phyloP scores from a whole-genome alignment of 2,113 vertebrate genomes.

The Epinephelus lanceolatus region DNA sequence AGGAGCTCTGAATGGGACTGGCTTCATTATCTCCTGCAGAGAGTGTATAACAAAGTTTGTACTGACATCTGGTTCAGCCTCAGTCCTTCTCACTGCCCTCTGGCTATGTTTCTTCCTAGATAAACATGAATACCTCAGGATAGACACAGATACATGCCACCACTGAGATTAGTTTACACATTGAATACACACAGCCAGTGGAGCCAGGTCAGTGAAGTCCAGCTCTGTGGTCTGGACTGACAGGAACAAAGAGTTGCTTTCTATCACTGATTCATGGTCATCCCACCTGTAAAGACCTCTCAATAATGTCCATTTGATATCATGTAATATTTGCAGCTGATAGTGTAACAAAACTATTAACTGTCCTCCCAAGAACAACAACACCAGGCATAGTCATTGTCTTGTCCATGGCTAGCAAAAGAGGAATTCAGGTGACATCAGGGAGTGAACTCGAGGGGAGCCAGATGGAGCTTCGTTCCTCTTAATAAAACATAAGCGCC shows the following conservation, averaged over 20 bases:
- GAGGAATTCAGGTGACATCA: too few relatives aligned
- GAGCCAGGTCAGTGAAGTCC: not conserved
- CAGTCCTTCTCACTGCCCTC: slow-evolving; percentile 2
- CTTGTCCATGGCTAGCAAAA: too few relatives aligned
- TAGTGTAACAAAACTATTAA: not conserved
- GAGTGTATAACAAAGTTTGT: not conserved
- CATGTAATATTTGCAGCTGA: not conserved
- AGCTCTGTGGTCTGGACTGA: not conserved
- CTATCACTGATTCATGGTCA: not conserved
- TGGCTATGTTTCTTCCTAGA: not conserved
- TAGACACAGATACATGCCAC: not conserved
- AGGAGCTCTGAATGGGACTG: not conserved
- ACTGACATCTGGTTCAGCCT: slow-evolving; percentile 6
- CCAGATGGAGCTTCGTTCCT: too few relatives aligned
- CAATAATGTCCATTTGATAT: not conserved
- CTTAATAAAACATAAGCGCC: too few relatives aligned
- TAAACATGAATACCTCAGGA: not conserved
- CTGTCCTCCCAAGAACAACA: too few relatives aligned
- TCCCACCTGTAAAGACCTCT: not conserved
- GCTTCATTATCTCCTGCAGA: slow-evolving; percentile 2
- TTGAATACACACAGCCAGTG: not conserved
- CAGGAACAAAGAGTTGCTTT: not conserved
- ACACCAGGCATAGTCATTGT: too few relatives aligned
- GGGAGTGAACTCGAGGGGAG: too few relatives aligned
- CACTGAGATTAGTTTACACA: not conserved